A percentile compares a stretch with the other conserved stretches of the same genome.
phyloP scores from a whole-genome alignment of 1,140 invertebrate genomes.

The Cryptotermes secundus region DNA sequence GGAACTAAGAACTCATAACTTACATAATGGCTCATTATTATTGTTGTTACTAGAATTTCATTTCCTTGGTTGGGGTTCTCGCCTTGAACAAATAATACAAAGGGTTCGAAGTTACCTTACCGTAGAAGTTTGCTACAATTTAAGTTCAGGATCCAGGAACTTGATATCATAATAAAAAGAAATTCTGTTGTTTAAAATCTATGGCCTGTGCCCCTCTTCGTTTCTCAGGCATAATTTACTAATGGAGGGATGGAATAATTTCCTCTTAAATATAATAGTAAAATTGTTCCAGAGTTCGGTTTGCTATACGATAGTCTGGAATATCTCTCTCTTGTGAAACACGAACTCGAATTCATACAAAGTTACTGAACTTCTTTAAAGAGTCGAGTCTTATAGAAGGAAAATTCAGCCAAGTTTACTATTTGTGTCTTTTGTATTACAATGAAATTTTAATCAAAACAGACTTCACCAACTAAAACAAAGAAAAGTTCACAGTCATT shows the following conservation, averaged over 20 bases:
- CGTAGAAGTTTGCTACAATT: background rate
- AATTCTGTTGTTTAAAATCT: background rate
- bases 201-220: background rate
- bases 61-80: background rate
- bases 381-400: background rate
- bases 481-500: no score
- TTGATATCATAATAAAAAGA: background rate
- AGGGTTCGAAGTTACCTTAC: background rate
- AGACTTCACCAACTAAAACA: no score
- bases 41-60: background rate
- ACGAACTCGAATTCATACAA: background rate
- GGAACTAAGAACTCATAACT: background rate
- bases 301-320: background rate
- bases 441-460: no score
- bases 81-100: background rate
- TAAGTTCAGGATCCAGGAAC: background rate
- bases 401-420: background rate
- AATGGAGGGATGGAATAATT: conserved; percentile 2
- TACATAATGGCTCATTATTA: background rate
- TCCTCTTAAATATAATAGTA: background rate
- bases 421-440: background rate
- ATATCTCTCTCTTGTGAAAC: background rate
- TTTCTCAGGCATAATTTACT: background rate
- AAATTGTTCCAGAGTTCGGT: background rate
- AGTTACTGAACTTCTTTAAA: background rate